phyloP scores from a whole-genome alignment of 2,113 vertebrate genomes.

The Eurypyga helias region DNA sequence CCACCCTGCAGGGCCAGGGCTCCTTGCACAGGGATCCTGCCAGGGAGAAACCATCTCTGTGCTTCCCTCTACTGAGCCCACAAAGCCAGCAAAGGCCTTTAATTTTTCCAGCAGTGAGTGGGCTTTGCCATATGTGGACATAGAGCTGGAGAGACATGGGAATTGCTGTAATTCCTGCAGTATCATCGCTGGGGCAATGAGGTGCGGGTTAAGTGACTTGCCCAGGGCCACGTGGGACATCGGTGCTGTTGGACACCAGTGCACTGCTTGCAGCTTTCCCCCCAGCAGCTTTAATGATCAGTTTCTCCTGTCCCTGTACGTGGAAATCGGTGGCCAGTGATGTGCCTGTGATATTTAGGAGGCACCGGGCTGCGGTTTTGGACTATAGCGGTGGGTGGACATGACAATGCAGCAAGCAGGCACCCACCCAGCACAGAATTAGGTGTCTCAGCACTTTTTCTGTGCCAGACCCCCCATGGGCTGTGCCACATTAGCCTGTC shows the following conservation, averaged over 20 bases:
- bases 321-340: rapidly evolving
- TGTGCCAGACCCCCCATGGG: background rate
- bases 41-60: background rate
- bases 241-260: rapidly evolving
- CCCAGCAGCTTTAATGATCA: background rate
- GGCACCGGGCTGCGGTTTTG: background rate
- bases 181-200: background rate
- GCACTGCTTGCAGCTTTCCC: rapidly evolving
- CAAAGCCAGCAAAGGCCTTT: background rate
- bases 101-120: background rate
- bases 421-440: background rate
- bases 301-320: background rate
- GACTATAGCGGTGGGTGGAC: background rate
- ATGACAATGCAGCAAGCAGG: rapidly evolving
- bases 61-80: rapidly evolving
- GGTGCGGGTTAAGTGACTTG: background rate
- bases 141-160: background rate
- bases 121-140: rapidly evolving
- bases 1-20: background rate
- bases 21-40: background rate
- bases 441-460: background rate
- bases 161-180: background rate
- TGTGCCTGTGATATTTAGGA: background rate
- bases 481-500: background rate
- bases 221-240: background rate